Evolutionary conservation across 1,140 invertebrate genomes (phyloP).

Genomic region (Wasmannia auropunctata): DNA sequence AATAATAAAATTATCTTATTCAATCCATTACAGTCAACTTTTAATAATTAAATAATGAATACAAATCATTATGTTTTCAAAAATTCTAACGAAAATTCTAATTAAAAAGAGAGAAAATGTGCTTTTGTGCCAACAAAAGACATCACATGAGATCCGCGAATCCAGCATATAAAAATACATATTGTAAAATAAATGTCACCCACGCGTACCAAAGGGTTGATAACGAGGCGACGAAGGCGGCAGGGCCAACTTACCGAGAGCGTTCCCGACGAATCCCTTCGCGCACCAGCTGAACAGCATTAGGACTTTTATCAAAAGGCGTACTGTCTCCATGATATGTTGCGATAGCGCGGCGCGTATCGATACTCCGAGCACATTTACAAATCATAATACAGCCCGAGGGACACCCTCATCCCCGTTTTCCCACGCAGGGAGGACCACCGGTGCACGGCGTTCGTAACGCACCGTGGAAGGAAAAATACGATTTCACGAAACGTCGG

Average conservation of each 20-base stretch:
- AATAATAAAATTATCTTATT: background rate
- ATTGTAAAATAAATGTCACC: background rate
- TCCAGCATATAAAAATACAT: background rate
- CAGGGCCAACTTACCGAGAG: constrained; percentile 77
- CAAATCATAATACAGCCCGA: constrained; percentile 81
- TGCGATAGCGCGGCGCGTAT: constrained; percentile 78
- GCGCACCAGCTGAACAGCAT: constrained; percentile 76
- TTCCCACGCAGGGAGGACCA: constrained; percentile 69
- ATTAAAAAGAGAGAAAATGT: background rate
- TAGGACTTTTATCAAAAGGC: constrained; percentile 79
- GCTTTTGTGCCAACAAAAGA: background rate
- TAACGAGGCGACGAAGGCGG: background rate
- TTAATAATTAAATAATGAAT: background rate
- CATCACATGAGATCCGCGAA: background rate
- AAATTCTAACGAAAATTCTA: background rate
- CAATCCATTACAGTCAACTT: background rate
- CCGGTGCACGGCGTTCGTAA: background rate
- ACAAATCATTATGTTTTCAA: background rate
- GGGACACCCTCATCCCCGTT: constrained; percentile 75
- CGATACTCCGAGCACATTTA: constrained; percentile 74
- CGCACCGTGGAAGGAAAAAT: too few relatives aligned
- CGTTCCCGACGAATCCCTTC: constrained; percentile 79
- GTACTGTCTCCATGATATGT: constrained; percentile 82
- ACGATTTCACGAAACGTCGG: constrained; percentile 10
- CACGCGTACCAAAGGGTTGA: background rate